Base-by-base conservation (phyloP, 2,888 invertebrate species). In the Choristoneura rosaceana region DNA sequence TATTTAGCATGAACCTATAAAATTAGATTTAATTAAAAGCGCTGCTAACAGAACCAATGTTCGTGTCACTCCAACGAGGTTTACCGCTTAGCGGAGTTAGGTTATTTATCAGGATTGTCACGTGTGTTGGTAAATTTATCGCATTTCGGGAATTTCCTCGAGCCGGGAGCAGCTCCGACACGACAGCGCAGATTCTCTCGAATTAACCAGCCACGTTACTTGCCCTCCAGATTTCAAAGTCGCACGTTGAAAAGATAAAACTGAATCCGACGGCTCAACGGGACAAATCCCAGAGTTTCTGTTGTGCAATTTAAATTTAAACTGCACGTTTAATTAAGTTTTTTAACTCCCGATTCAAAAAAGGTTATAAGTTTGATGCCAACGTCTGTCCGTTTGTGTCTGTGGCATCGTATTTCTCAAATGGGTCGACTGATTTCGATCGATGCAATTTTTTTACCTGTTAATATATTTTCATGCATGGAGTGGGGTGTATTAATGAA, bases 51-150 rank as follows among this genome's bases (percentile, higher is more conserved):
- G 43, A 70, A 62, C 65, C 74, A 63, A 70, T 70, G 70, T 66
- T 62, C 70, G 52, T 66, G 77, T 77, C 78, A 74, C 73, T 76
- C 74, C 68, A 67, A 71, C 64, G 59, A 63, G 71, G 74, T 71
- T 60, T 74, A 74, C 71, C 71, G 70, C 69, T 71, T 71, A 71
- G 67, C 70, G 45, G 67, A 74, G 77, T 73, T 69, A 60, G 66
- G 76, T 75, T 87, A 87, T 89, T 87, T 89, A 88, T 87, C 83
- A 84, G 79, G 80, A 83, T 78, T 84, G 88, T 87, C 88, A 87
- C 87, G 88, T 84, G 81, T 83, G 79, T 79, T 81, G 76, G 76
- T 73, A 78, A 87, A 89, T 89, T 87, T 88, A 88, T 88, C 83
- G 84, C 82, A 77, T 79, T 83, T 80, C 77, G 80, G 78, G 75